Percentiles rank a stretch among this genome's conserved stretches.
Conservation (phyloP, 2,113 vertebrate species). For the Dermatemys mawii region DNA sequence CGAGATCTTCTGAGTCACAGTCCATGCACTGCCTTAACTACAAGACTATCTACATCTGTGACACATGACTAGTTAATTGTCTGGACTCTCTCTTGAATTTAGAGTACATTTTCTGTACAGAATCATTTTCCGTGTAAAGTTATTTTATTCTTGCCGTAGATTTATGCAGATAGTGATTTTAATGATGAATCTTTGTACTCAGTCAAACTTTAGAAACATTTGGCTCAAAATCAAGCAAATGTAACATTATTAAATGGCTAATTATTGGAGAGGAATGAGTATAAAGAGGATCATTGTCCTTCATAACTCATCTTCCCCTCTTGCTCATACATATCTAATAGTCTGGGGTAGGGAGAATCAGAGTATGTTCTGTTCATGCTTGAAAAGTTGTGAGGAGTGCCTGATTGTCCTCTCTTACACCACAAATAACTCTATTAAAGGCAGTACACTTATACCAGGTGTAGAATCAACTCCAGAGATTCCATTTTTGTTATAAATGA, state of each 20-base stretch:
- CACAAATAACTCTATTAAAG: fast-evolving
- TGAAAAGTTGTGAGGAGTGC: not conserved
- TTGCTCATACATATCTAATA: not conserved
- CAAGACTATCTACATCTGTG: not conserved
- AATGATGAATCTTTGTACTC: not conserved
- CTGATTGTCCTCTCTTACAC: fast-evolving
- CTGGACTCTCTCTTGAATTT: not conserved
- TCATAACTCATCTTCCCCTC: not conserved
- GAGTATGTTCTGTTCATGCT: not conserved
- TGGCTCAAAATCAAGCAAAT: conserved; percentile 40
- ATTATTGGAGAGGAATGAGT: conserved; percentile 32
- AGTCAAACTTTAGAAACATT: conserved; percentile 32
- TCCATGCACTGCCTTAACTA: not conserved
- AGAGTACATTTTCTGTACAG: not conserved
- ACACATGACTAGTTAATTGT: not conserved
- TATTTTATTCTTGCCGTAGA: not conserved
- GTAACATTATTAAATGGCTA: conserved; percentile 35
- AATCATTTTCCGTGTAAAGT: not conserved
- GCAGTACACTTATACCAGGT: not conserved
- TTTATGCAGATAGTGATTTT: not conserved
- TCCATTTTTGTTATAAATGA: not conserved
- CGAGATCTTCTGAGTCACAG: not conserved
- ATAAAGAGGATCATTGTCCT: not conserved
- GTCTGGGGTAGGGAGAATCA: not conserved
- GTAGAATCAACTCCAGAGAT: not conserved